Conservation (phyloP, 1,140 invertebrate genomes). For the Chymomyza costata region DNA sequence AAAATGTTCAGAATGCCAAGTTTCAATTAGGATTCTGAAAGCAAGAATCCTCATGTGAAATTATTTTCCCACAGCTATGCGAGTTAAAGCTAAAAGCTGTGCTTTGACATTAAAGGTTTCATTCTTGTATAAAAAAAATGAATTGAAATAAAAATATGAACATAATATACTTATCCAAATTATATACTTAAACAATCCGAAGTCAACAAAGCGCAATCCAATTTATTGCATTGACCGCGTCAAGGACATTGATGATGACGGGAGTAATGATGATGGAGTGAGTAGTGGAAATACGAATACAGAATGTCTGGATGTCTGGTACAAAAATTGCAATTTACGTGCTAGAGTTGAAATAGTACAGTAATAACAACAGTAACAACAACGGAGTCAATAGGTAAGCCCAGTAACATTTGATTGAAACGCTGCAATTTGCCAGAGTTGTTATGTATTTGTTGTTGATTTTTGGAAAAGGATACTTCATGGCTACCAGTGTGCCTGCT, state of each 20-base stretch:
- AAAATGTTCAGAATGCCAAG: too few species aligned
- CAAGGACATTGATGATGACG: conserved; percentile 16
- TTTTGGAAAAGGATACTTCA: conserved; percentile 16
- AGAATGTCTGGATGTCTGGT: conserved; percentile 4
- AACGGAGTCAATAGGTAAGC: not conserved
- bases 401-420: conserved; percentile 57
- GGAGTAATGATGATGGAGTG: conserved; percentile 2
- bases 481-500: not conserved
- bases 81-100: too few species aligned
- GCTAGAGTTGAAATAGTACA: conserved; percentile 54
- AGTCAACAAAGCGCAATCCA: conserved; percentile 46
- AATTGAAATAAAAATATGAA: too few species aligned
- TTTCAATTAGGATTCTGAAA: too few species aligned
- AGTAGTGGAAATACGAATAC: not conserved
- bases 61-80: too few species aligned
- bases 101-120: too few species aligned
- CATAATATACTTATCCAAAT: too few species aligned
- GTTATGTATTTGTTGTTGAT: too few species aligned
- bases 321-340: conserved; percentile 57
- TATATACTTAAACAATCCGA: too few species aligned
- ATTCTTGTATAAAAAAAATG: too few species aligned
- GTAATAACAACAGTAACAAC: conserved; percentile 34
- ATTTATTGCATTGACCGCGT: conserved; percentile 66
- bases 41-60: too few species aligned
- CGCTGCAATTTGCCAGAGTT: conserved; percentile 36